These are phyloP conservation scores for Tenrec ecaudatus DNA, from an alignment of 2,113 vertebrate species.

Conservation along the genomic window DNA sequence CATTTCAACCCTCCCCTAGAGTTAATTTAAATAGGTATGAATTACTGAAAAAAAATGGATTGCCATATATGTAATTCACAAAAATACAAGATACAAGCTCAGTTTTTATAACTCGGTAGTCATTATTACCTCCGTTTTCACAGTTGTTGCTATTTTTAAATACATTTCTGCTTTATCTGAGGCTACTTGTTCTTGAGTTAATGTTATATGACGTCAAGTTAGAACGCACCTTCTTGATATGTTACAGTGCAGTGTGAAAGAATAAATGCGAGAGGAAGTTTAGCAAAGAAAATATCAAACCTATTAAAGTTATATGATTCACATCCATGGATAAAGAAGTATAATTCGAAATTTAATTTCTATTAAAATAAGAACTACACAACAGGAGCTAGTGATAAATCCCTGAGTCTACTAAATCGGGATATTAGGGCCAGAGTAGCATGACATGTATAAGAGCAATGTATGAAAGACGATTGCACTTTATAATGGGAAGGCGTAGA, in stretches of 20 bases:
- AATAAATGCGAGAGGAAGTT: neutral
- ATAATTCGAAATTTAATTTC: neutral
- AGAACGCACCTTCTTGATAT: neutral
- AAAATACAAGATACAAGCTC: neutral
- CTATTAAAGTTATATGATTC: constrained; percentile 16
- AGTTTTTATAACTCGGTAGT: neutral
- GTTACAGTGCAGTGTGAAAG: neutral
- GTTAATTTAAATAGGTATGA: neutral
- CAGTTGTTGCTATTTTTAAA: neutral
- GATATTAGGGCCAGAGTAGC: neutral
- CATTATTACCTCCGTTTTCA: neutral
- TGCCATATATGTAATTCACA: neutral
- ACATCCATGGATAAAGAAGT: neutral
- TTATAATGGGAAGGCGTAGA: neutral
- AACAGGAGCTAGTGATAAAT: neutral
- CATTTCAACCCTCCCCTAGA: constrained; percentile 12
- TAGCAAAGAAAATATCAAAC: neutral
- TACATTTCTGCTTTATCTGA: neutral
- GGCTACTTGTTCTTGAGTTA: neutral
- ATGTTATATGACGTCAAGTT: neutral
- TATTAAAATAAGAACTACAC: constrained; percentile 40
- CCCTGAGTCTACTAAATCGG: neutral
- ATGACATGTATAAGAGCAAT: neutral
- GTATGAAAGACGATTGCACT: neutral
- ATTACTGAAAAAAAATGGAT: neutral